Percentiles rank a stretch among this genome's conserved stretches.
These are phyloP conservation scores for Pachypsylla venusta DNA, from an alignment of 1,140 invertebrate genomes.

Conservation along the genomic window DNA sequence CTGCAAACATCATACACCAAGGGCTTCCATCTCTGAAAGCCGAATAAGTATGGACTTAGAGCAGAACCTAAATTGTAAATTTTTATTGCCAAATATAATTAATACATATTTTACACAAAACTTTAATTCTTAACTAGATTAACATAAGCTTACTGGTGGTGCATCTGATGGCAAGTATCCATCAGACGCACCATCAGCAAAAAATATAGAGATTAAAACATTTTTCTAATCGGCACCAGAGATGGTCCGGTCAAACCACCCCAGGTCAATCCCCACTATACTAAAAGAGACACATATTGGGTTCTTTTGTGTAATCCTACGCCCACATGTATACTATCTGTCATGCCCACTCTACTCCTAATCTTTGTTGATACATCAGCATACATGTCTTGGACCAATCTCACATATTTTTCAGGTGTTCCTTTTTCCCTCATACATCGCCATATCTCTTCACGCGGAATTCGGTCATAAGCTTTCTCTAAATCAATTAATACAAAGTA, in stretches of 20 bases:
- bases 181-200: too few relatives aligned
- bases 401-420: conserved; percentile 4
- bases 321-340: not conserved
- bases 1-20: conserved; percentile 6
- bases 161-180: too few relatives aligned
- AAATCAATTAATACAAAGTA: not conserved
- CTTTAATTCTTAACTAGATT: too few relatives aligned
- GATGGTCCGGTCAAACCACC: too few relatives aligned
- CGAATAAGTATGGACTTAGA: not conserved
- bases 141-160: too few relatives aligned
- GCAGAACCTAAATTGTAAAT: too few relatives aligned
- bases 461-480: conserved; percentile 6
- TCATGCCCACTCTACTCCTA: not conserved
- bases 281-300: too few relatives aligned
- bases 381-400: conserved; percentile 5
- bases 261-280: too few relatives aligned
- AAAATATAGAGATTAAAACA: too few relatives aligned
- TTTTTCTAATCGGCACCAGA: too few relatives aligned
- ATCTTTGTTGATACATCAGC: not conserved
- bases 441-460: conserved; percentile 8
- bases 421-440: not conserved
- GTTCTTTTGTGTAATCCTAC: not conserved
- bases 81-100: too few relatives aligned
- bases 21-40: not conserved
- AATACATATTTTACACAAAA: too few relatives aligned